Base-by-base conservation (phyloP, 2,888 invertebrate genomes). In the Eristalis intricaria region DNA sequence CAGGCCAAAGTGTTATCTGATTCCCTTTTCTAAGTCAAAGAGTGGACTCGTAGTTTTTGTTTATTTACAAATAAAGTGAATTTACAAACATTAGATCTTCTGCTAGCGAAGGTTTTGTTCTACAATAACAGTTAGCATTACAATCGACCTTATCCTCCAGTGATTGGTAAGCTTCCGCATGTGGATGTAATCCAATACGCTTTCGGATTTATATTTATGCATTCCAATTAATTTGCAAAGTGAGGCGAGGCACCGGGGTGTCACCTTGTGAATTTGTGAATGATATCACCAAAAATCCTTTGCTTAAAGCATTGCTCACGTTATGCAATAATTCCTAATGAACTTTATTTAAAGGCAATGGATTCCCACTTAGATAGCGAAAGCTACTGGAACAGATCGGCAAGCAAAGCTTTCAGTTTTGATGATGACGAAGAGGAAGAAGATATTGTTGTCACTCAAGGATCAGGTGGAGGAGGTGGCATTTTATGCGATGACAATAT, bases 361-460 rank as follows among this genome's bases (percentile, higher is more conserved):
- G 91, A 91, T 11, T 71, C 73, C 15, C 90, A 90, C 69, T 92
- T 93, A 90, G 95, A 95, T 84, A 95, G 95, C 69, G 96, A 96
- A 83, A 96, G 96, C 90, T 97, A 96, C 92, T 97, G 97, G 97
- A 96, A 96, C 91, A 95, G 95, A 90, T 96, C 95, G 15, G 95
- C 95, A 82, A 95, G 95, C 1, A 95, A 95, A 89, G 96, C 96
- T 0, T 96, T 97, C 89, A 96, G 94, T 91, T 97, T 97, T 91
- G 97, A 97, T 89, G 97, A 97, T 89, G 96, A 96, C 84, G 96
- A 96, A 89, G 96, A 96, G 90, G 96, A 95, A 32, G 77, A 89
- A 43, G 83, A 63, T 3, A 60, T 4, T 26, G 11, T 15, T 32
- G 43, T 43, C 35, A 15, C n/a, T 4, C 38, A 63, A n/a, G 19